Percentiles rank a stretch among this genome's conserved stretches.
Evolutionary conservation across 2,113 vertebrate species (phyloP).

Genomic region (Microtus pennsylvanicus): DNA sequence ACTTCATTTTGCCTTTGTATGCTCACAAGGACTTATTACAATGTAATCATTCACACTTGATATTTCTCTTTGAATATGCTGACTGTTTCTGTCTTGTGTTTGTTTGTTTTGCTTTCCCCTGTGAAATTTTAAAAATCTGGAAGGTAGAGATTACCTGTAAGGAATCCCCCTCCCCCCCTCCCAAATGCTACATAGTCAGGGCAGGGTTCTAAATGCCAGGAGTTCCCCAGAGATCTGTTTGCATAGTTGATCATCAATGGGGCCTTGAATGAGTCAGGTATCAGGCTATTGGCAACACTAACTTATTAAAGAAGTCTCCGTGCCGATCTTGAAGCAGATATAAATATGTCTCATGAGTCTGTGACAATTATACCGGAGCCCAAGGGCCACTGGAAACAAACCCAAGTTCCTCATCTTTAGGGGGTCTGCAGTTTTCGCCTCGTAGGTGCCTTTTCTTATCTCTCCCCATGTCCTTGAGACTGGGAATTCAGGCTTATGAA

Average conservation of each 20-base stretch:
- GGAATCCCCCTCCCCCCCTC: not conserved
- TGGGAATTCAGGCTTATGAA: not conserved
- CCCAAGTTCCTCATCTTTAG: not conserved
- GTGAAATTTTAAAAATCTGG: slow-evolving; percentile 19
- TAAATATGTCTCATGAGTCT: slow-evolving; percentile 36
- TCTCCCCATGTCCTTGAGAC: not conserved
- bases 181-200: not conserved
- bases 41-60: not conserved
- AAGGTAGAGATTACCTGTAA: not conserved
- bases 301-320: slow-evolving; percentile 3
- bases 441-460: not conserved
- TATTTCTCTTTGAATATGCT: not conserved
- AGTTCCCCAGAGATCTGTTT: not conserved
- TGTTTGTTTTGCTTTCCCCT: slow-evolving; percentile 25
- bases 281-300: slow-evolving; percentile 12
- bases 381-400: not conserved
- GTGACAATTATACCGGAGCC: not conserved
- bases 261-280: slow-evolving; percentile 35
- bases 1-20: not conserved
- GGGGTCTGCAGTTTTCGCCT: not conserved
- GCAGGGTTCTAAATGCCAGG: not conserved
- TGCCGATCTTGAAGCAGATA: slow-evolving; percentile 57
- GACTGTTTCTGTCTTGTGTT: not conserved
- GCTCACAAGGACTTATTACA: not conserved
- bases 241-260: not conserved